Base-by-base conservation (phyloP, 2,797 vertebrate species). In the Salmo trutta region DNA sequence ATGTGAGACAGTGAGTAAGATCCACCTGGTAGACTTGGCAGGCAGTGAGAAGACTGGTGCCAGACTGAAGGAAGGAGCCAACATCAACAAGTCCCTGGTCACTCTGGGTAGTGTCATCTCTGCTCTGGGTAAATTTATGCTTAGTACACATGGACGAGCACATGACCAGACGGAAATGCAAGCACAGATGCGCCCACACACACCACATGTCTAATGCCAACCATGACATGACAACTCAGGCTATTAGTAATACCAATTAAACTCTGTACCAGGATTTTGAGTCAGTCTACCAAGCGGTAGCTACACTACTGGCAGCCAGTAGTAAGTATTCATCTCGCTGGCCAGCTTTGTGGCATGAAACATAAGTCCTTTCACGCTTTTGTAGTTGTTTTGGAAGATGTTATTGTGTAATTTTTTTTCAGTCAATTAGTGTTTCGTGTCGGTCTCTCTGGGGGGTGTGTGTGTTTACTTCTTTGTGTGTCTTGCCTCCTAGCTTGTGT, bases 31-130 rank as follows among this genome's bases (percentile, higher is more conserved):
- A 2, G 97, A 99, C 89, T 93, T 99, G 86, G 97, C 96, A 5
- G 97, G 96, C 92, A 98, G 97, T 16, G 96, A 99, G 93, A 90
- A 96, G 81, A 96, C 96, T 0, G 96, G 96, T 19, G 92, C 94
- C 77, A 91, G 96, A 79, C 94, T 98, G 64, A 98, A 97, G 87
- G 97, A 99, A 94, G 96, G 97, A 24, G 96, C 96, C 71, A 97
- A 96, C 88, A 97, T 98, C 90, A 99, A 99, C 92, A 98, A 97
- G 87, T 98, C 97, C 80, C 92, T 98, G 1, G 96, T 98, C 90
- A 98, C 97, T 81, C 92, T 99, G 88, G 96, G 97, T 87, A 97
- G 94, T 24, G 97, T 98, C 75, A 99, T 99, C 93, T 98, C 97
- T 77, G 95, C 97, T 90, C 95, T 99, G 89, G 97, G 97, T 98